Evolutionary conservation across 2,888 invertebrate species (phyloP), one percentile per base, ranked within the genome.

Genomic region (Temnothorax rugatulus): DNA sequence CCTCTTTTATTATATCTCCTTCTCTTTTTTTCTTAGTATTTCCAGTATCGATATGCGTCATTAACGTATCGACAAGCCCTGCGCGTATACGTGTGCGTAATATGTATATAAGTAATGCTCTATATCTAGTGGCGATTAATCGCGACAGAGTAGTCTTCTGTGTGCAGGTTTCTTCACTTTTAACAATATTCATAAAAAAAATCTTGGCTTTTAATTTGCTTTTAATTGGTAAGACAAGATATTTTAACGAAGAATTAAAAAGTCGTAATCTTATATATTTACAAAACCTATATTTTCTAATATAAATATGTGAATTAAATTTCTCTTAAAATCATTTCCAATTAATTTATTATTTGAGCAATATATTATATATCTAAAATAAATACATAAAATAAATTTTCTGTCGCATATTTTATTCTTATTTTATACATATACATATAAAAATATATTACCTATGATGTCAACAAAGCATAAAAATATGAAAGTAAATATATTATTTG

Each of bases 61-160:
- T 79, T n/a, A 74, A 54, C 63, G 59, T 44, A 34, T 18, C 15
- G 52, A 75, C 50, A 34, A 25, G 18, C 29, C 5, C 13, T 82
- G 38, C 64, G 66, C 44, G 75, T 84, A 84, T 90, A 7, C 18
- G 18, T 50, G 4, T 47, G 15, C 4, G 63, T 29, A 50, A 29
- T 29, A 4, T 54, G 82, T 64, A 52, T 64, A 52, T 73, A 66
- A 50, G 63, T 90, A 90, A 85, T 84, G 76, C 74, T 59, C 76
- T 89, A 87, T 89, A 89, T 87, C 88, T 88, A 88, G 81, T 69
- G 9, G 34, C 85, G 82, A 89, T 89, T 88, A 90, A 88, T 89
- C 11, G 82, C 75, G 84, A 76, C 69, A 64, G 57, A 79, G 73
- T 84, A 85, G 34, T 88, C 75, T 85, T 85, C 57, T 81, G 11